Conservation (phyloP, 2,113 vertebrate species). For the Lampris incognitus region DNA sequence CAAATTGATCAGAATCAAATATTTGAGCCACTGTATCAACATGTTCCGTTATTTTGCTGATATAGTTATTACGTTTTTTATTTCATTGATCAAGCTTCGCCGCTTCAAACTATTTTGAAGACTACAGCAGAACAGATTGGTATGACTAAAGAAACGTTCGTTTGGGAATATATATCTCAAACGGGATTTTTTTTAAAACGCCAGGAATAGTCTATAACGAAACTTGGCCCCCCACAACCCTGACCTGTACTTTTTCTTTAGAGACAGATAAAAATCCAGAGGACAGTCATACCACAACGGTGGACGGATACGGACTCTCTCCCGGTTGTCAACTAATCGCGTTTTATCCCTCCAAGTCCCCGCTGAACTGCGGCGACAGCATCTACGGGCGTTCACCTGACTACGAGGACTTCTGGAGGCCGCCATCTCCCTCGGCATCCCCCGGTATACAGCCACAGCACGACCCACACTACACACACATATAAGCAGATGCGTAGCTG, state of each 20-base stretch:
- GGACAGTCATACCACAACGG: conserved; percentile 49
- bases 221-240: background rate
- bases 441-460: conserved; percentile 81
- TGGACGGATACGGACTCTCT: conserved; percentile 78
- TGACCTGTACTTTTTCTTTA: conserved; percentile 8
- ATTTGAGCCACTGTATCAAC: too few relatives aligned
- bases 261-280: conserved; percentile 69
- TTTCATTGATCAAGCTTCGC: too few relatives aligned
- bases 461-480: conserved; percentile 15
- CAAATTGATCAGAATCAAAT: background rate
- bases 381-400: conserved; percentile 86
- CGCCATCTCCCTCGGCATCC: conserved; percentile 94
- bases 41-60: too few relatives aligned
- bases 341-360: conserved; percentile 84
- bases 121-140: too few relatives aligned
- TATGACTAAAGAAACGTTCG: too few relatives aligned
- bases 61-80: too few relatives aligned
- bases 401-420: conserved; percentile 94
- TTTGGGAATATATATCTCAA: too few relatives aligned
- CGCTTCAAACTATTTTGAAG: too few relatives aligned
- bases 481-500: too few relatives aligned
- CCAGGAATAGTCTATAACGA: too few relatives aligned
- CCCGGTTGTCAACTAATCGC: conserved; percentile 81
- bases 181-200: too few relatives aligned
- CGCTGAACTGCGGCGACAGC: conserved; percentile 87